Base-by-base conservation (phyloP, 2,113 vertebrate species). In the Sinocyclocheilus maitianheensis region DNA sequence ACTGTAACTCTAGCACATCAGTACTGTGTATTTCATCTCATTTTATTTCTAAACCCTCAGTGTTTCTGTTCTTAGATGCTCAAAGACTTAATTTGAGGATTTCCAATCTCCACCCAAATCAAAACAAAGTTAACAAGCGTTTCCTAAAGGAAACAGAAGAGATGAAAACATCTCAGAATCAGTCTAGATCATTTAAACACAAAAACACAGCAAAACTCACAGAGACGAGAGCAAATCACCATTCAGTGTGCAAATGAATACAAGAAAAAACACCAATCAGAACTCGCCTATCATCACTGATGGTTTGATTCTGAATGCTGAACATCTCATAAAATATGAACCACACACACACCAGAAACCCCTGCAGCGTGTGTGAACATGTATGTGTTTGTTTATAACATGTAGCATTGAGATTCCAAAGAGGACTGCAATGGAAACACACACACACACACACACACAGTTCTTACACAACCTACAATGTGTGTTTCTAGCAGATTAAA, bases 381-480 rank as follows among this genome's bases (percentile, higher is more conserved):
- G 72, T 46, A 55, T 55, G 43, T 75, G 43, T 48, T 24, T 75
- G 72, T 75, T 75, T 75, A 75, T 75, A 8, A 75, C 40, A 74
- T 46, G 11, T 13, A 46, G 37, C 40, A 75, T 1, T 48, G 5
- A 75, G 40, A 75, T 75, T 75, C 43, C 72, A 75, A 26, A 26
- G 22, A 75, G 5, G 2, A 8, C 40, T 75, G 40, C n/a, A 75
- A 75, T 75, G 40, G 40, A 75, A 48, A 74, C 46, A 79, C 40
- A 81, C 37, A 86, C 79, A 89, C 85, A 90, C 85, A 79, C 84
- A 76, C 43, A 83, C 71, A 53, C 30, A 46, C 5, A 76, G 2
- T 12, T 30, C 16, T 77, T n/a, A 87, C 46, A 65, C 53, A 55
- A 69, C 37, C 18, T 43, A 12, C 4, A 72, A 22, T 40, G 1